Evolutionary conservation across 1,140 invertebrate species (phyloP).

Genomic region (Macrostomum lignano): DNA sequence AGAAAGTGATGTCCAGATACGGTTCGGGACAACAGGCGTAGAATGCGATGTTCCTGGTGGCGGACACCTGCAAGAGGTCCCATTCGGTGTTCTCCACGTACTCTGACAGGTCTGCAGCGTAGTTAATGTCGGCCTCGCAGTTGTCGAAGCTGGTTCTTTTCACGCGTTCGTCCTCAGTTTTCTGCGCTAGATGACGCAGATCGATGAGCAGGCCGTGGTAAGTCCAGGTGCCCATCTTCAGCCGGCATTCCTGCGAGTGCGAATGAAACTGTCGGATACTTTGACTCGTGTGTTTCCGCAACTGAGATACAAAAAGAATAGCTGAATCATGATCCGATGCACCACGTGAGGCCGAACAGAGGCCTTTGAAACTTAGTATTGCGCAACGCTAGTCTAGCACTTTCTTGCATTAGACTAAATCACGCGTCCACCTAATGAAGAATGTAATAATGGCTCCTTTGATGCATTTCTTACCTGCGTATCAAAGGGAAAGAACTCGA

Average conservation of each 20-base stretch:
- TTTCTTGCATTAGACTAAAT: too few species aligned
- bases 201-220: constrained; percentile 16
- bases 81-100: constrained; percentile 2
- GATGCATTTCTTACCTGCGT: too few species aligned
- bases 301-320: too few species aligned
- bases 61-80: background rate
- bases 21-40: constrained; percentile 19
- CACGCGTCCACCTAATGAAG: too few species aligned
- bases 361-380: too few species aligned
- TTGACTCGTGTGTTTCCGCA: too few species aligned
- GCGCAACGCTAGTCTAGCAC: too few species aligned
- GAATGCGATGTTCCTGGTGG: constrained; percentile 13
- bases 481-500: constrained; percentile 40
- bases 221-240: constrained; percentile 34
- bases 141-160: background rate
- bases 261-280: too few species aligned
- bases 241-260: constrained; percentile 32
- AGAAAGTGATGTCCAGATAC: constrained; percentile 26
- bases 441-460: too few species aligned
- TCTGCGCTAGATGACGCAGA: constrained; percentile 2
- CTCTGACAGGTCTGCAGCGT: background rate
- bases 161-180: background rate
- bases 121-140: background rate
- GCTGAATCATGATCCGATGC: too few species aligned
- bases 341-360: too few species aligned